Evolutionary conservation across 2,113 vertebrate genomes (phyloP).

Genomic region (Sula dactylatra): DNA sequence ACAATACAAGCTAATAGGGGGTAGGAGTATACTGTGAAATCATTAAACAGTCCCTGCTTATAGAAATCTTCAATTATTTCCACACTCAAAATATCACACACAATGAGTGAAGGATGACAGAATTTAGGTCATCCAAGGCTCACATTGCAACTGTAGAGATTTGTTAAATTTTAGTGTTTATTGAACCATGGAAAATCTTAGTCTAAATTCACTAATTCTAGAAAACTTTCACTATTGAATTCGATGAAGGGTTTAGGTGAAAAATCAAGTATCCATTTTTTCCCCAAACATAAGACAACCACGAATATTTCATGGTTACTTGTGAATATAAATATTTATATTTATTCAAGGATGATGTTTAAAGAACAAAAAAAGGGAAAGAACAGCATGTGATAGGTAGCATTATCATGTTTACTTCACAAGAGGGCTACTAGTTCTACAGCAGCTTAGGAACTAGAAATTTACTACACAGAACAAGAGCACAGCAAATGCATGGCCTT

Average conservation of each 20-base stretch:
- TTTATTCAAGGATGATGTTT: neutral
- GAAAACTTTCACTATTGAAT: neutral
- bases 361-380: neutral
- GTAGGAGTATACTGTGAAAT: neutral
- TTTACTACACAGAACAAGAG: neutral
- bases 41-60: neutral
- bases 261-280: neutral
- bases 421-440: neutral
- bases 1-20: neutral
- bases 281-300: neutral
- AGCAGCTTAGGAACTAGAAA: neutral
- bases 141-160: neutral
- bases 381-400: neutral
- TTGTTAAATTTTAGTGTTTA: neutral
- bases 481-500: neutral
- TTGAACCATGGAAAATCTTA: neutral
- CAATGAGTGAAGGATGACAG: neutral
- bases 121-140: neutral
- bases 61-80: neutral
- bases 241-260: fast-evolving
- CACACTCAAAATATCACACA: neutral
- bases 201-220: neutral
- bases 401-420: neutral
- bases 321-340: neutral
- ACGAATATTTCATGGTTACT: neutral